Evolutionary conservation across 2,797 vertebrate genomes (phyloP), one percentile per base, ranked within the genome.

Genomic region (Tragopan temminckii): DNA sequence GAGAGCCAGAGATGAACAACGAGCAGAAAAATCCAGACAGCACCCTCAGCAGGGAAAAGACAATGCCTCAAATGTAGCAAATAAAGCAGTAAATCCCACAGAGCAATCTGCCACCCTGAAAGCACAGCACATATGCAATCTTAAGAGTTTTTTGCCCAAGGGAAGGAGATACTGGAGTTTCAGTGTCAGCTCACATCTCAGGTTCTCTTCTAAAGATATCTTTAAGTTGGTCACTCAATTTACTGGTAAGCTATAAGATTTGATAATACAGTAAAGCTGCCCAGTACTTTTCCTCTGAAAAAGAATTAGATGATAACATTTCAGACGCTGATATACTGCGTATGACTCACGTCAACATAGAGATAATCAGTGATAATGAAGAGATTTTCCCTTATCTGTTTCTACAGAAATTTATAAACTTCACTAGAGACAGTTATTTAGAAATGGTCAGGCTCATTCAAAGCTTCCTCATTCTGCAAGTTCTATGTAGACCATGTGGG

Each of bases 51-150:
- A 64, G 63, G 75, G 59, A 76, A 78, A 75, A 77, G 83, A 75
- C 29, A 80, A 70, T 40, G 64, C 67, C 92, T 58, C 62, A 58
- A 87, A 58, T 31, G 14, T 33, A 85, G 84, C 75, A 52, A 93
- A 66, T 40, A 89, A 71, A 75, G 91, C 78, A 94, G 62, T 80
- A 91, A 85, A 90, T 78, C 74, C 70, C 55, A 79, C 6, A 46
- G 74, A 81, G 55, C 35, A 69, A 84, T 80, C 80, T 88, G 85
- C 58, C 63, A 79, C 74, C 78, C 80, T 78, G 36, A 63, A 80
- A 95, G 92, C 38, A 63, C 17, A 45, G 31, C 4, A 5, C 57
- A 36, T 25, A n/a, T 68, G 71, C 29, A 33, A 69, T 77, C 48
- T 55, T 19, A 81, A 93, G 76, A 84, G 66, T 6, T 94, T 53